These are phyloP conservation scores for Pantherophis alleghaniensis DNA, from an alignment of 2,797 vertebrate species.

Conservation along the genomic window DNA sequence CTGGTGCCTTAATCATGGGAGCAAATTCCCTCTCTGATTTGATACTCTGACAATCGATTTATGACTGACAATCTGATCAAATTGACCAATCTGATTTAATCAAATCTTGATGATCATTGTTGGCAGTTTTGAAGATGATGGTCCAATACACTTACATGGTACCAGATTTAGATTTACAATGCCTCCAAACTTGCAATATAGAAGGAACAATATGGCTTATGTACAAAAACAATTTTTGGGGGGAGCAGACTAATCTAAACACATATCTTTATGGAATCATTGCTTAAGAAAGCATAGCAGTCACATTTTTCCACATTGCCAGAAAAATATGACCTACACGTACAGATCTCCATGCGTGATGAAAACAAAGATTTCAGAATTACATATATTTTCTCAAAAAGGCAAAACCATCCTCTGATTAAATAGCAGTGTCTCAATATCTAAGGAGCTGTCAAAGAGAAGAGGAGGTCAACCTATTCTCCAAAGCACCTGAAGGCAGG, in stretches of 20 bases:
- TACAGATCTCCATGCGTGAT: neutral
- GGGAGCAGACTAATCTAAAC: neutral
- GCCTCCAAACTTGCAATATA: neutral
- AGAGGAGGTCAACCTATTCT: neutral
- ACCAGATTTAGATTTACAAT: neutral
- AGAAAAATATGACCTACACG: neutral
- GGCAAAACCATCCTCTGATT: neutral
- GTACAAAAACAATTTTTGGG: neutral
- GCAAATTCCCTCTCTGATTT: neutral
- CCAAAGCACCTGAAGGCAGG: neutral
- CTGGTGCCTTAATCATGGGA: neutral
- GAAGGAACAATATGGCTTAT: neutral
- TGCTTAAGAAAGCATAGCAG: neutral
- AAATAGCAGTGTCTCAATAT: neutral
- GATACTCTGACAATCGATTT: neutral
- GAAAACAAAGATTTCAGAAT: neutral
- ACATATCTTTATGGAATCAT: neutral
- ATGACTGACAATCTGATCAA: neutral
- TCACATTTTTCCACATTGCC: neutral
- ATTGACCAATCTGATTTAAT: neutral
- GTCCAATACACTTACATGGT: neutral
- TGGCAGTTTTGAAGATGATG: neutral
- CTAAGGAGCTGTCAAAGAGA: neutral
- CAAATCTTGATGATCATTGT: neutral
- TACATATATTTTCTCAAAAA: neutral